Evolutionary conservation across 2,113 vertebrate genomes (phyloP).

Genomic region (Probosciger aterrimus): DNA sequence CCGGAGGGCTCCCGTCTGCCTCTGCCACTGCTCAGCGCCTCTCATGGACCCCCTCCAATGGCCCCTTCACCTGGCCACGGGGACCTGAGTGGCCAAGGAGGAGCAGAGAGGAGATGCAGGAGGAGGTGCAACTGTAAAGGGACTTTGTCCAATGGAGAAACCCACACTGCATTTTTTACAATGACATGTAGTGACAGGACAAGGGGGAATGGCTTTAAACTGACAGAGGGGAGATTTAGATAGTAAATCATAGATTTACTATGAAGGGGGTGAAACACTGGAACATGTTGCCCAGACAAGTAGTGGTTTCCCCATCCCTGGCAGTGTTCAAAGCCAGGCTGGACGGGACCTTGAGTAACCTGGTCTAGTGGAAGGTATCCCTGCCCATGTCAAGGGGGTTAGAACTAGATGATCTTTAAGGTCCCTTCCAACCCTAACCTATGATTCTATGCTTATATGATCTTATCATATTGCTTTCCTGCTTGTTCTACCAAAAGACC

Average conservation of each 20-base stretch:
- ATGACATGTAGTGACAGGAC: not conserved
- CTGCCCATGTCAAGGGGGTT: not conserved
- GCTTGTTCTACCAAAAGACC: not conserved
- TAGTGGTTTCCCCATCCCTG: not conserved
- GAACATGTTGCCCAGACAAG: not conserved
- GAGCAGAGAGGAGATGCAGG: not conserved
- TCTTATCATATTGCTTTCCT: not conserved
- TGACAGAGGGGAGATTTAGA: not conserved
- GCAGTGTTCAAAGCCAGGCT: not conserved
- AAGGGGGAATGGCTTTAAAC: not conserved
- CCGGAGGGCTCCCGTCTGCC: fast-evolving
- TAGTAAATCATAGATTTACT: not conserved
- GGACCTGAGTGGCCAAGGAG: fast-evolving
- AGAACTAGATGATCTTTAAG: not conserved
- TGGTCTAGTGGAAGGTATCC: not conserved
- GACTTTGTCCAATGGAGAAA: not conserved
- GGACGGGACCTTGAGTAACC: not conserved
- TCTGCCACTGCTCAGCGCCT: not conserved
- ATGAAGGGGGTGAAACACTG: not conserved
- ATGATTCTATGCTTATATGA: not conserved
- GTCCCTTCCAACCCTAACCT: not conserved
- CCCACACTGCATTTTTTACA: fast-evolving
- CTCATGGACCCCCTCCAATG: fast-evolving
- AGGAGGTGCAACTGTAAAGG: not conserved
- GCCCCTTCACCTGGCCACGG: fast-evolving